Evolutionary conservation across 2,888 invertebrate genomes (phyloP).

Genomic region (Aporophyla lueneburgensis): DNA sequence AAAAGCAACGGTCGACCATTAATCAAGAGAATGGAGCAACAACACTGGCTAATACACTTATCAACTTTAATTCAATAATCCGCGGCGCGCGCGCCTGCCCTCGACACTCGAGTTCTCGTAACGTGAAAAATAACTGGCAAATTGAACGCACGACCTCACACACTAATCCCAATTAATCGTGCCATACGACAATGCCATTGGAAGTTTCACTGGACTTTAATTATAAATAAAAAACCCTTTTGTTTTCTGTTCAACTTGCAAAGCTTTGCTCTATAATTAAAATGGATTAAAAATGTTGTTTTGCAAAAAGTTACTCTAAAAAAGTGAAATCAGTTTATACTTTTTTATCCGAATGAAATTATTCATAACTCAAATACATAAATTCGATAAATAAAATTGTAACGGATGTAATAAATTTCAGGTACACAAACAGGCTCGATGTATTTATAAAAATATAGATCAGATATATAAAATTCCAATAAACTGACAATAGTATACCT

Average conservation of each 20-base stretch:
- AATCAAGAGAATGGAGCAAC: conserved; percentile 89
- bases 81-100: conserved; percentile 79
- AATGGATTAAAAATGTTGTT: not conserved
- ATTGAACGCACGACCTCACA: conserved; percentile 84
- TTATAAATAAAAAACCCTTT: conserved; percentile 34
- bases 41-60: conserved; percentile 90
- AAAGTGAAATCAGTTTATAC: not conserved
- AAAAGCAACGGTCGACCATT: conserved; percentile 88
- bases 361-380: conserved; percentile 16
- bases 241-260: not conserved
- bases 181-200: conserved; percentile 69
- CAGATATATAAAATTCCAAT: conserved; percentile 11
- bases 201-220: conserved; percentile 61
- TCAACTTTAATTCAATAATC: conserved; percentile 90
- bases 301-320: not conserved
- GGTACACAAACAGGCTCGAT: conserved; percentile 18
- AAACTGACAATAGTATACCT: conserved; percentile 15
- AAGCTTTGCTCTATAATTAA: not conserved
- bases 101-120: conserved; percentile 82
- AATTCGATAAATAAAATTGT: conserved; percentile 23
- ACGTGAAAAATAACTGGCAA: conserved; percentile 87
- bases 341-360: conserved; percentile 25
- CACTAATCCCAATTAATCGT: conserved; percentile 87
- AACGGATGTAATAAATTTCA: conserved; percentile 52
- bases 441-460: conserved; percentile 35